Base-by-base conservation (phyloP, 2,797 vertebrate species). In the Cuculus canorus region DNA sequence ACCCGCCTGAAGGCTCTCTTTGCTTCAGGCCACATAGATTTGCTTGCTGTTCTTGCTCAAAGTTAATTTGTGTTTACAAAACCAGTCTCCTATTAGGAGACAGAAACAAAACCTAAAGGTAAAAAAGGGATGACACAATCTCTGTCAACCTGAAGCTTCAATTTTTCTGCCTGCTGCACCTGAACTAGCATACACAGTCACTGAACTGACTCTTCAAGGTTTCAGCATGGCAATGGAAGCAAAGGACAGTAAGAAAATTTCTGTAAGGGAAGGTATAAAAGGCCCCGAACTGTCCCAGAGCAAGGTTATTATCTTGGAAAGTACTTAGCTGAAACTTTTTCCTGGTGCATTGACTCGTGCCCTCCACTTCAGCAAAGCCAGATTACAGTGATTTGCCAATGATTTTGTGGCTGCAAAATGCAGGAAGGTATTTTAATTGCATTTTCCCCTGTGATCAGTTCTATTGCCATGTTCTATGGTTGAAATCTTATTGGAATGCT, bases 341-440 rank as follows among this genome's bases (percentile, higher is more conserved):
- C 80, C 81, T 90, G 80, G 45, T 84, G 86, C 53, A 21, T 71
- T 96, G 86, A 93, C 86, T 96, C 90, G 77, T 89, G 90, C 71
- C 78, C 86, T 88, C 64, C 69, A 82, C 75, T 93, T 93, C 88
- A 93, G 83, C 53, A 88, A 88, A 95, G 83, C 45, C 86, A 93
- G 71, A 92, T 95, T 93, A 88, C 54, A 69, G 70, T 66, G 88
- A 90, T 90, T 94, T 93, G 88, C 88, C 92, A 95, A 82, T 9
- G 30, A 88, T 90, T 95, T 94, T 97, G 90, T 13, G 82, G 91
- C 91, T 92, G 64, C 66, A 94, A 93, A 92, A 93, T 71, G 77
- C 94, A 87, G 93, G 79, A 82, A 93, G 93, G 86, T 91, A 96
- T 97, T 97, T 97, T 96, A 96, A 97, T 94, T 96, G 69, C 84